These are phyloP conservation scores for Nannoperca obscura DNA, from an alignment of 2,797 vertebrate species.

Conservation along the genomic window DNA sequence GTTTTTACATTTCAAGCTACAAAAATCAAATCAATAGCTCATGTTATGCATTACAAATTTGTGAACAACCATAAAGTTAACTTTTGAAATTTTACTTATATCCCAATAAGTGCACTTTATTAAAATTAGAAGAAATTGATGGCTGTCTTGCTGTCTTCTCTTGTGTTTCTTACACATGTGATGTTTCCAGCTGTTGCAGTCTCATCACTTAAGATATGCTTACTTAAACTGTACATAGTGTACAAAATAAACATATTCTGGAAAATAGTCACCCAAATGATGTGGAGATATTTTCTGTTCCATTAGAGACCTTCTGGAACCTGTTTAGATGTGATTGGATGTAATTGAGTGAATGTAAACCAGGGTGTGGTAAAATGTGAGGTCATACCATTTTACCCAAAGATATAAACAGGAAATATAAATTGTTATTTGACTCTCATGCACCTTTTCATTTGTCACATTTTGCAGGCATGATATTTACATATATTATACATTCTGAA, in stretches of 20 bases:
- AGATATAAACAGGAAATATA: conserved; percentile 6
- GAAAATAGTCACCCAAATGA: not conserved
- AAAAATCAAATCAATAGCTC: conserved; percentile 22
- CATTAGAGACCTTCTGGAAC: conserved; percentile 21
- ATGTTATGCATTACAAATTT: conserved; percentile 19
- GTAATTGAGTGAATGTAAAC: conserved; percentile 16
- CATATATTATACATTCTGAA: conserved; percentile 20
- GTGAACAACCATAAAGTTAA: not conserved
- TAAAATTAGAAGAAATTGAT: not conserved
- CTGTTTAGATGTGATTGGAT: conserved; percentile 11
- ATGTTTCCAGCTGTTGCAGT: not conserved
- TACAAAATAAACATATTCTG: not conserved
- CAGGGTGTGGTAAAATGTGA: not conserved
- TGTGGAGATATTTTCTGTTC: conserved; percentile 9
- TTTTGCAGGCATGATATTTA: not conserved
- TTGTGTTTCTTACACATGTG: too few species aligned
- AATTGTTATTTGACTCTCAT: conserved; percentile 16
- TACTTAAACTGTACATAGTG: too few species aligned
- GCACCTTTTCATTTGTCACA: conserved; percentile 11
- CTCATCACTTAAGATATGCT: not conserved
- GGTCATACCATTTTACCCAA: conserved; percentile 2
- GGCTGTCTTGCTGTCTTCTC: not conserved
- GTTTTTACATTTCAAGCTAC: conserved; percentile 11
- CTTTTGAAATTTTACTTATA: not conserved
- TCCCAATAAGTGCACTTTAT: not conserved